These are phyloP conservation scores for Habroteleia sp. DNA, from an alignment of 2,888 invertebrate genomes.

Conservation along the genomic window DNA sequence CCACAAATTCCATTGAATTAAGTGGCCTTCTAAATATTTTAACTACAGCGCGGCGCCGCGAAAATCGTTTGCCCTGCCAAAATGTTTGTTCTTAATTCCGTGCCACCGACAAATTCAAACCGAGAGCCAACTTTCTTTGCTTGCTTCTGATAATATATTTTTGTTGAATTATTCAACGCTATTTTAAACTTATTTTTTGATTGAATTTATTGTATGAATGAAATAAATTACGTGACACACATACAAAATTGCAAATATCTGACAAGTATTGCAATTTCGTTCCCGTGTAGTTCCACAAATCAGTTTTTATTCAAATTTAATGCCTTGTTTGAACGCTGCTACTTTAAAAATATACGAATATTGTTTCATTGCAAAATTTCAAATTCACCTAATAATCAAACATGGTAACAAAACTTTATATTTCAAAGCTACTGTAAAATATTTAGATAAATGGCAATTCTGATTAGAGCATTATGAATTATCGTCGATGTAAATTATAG, in stretches of 20 bases:
- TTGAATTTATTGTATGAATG: constrained; percentile 52
- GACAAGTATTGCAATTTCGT: constrained; percentile 39
- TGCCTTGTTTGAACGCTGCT: constrained; percentile 34
- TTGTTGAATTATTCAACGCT: constrained; percentile 38
- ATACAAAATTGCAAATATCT: constrained; percentile 29
- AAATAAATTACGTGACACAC: constrained; percentile 55
- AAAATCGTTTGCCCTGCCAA: not conserved
- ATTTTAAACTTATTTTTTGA: constrained; percentile 49
- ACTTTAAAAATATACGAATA: constrained; percentile 25
- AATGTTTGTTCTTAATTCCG: not conserved
- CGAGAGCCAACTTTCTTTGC: constrained; percentile 13
- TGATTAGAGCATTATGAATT: constrained; percentile 25
- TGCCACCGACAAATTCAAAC: not conserved
- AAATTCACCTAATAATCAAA: not conserved
- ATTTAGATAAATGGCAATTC: constrained; percentile 12
- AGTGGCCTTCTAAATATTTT: not conserved
- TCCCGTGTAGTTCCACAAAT: constrained; percentile 30
- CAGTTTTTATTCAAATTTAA: constrained; percentile 57
- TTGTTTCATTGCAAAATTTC: constrained; percentile 34
- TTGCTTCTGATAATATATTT: constrained; percentile 20
- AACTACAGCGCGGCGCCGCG: not conserved
- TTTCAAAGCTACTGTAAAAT: not conserved
- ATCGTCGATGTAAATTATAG: constrained; percentile 17
- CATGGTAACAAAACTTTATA: constrained; percentile 11
- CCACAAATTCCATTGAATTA: not conserved